Base-by-base conservation (phyloP, 1,140 invertebrate species). In the Anastrepha ludens region DNA sequence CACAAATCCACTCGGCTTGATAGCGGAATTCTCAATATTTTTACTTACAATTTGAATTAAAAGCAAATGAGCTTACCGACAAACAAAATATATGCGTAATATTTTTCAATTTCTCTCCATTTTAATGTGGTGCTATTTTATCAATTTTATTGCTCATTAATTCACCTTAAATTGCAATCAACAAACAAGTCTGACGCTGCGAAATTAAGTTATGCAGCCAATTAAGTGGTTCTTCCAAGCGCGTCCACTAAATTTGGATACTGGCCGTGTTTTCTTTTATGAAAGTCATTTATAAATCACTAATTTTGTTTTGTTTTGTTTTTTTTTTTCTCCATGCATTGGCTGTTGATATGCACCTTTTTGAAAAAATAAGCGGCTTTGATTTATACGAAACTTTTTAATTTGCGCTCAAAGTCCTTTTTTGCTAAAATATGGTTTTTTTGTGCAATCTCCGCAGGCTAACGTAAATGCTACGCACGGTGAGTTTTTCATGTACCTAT, bases 181-280 rank as follows among this genome's bases (percentile, higher is more conserved):
- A 20, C 47, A 81, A 81, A 55, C 74, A n/a, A 29, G 74, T 29
- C 41, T 3, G 74, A 9, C 47, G 74, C 74, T 20, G 74, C 44
- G 74, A 81, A 81, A 81, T 81, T 81, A 81, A 81, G 74, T 81
- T 81, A 81, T 81, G 74, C 47, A 6, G 47, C 17, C 74, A 81
- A 81, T 81, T 81, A 81, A 81, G 74, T 81, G 74, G 74, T 81
- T 81, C 47, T n/a, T 55, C n/a, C 20, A 39, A 44, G 39, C 41
- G 67, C 41, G n/a, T 41, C 67, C 11, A 41, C 67, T 20, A 58
- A 55, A n/a, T 81, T 81, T 81, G 44, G 74, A 41, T n/a, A 9
- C 11, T 4, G 44, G 17, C 9, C 47, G 17, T 58, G 29, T 29
- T 29, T 29, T 29, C 29, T 58, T 81, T 81, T 29, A 20, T 50